A percentile compares a stretch with the other conserved stretches of the same genome.
Evolutionary conservation across 2,888 invertebrate species (phyloP).

Genomic region (Chymomyza procnemis): DNA sequence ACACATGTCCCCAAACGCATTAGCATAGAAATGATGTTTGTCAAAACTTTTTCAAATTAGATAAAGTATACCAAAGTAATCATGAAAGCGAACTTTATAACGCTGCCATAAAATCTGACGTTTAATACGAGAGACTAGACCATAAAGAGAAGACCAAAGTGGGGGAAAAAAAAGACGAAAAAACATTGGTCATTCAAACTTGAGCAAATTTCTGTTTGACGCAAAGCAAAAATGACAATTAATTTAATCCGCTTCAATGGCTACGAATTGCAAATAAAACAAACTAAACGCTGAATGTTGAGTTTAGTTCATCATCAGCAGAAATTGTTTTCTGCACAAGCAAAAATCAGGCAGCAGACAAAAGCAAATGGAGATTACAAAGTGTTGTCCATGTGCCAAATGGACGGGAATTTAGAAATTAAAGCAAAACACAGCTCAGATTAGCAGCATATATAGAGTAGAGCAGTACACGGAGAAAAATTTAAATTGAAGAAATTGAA

Average conservation of each 20-base stretch:
- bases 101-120: neutral
- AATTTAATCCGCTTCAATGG: conserved; percentile 52
- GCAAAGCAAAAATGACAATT: conserved; percentile 50
- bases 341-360: conserved; percentile 12
- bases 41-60: neutral
- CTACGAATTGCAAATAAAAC: conserved; percentile 11
- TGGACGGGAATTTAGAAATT: conserved; percentile 62
- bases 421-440: conserved; percentile 68
- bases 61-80: neutral
- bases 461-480: conserved; percentile 15
- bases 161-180: neutral
- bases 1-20: neutral
- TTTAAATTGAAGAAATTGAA: neutral
- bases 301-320: conserved; percentile 53
- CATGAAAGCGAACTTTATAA: neutral
- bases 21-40: neutral
- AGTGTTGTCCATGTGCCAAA: conserved; percentile 39
- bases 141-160: neutral
- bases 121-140: neutral
- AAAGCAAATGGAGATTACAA: conserved; percentile 18
- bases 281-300: conserved; percentile 31
- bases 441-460: conserved; percentile 65
- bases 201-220: conserved; percentile 36
- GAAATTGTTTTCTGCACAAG: conserved; percentile 12
- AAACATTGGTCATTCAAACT: conserved; percentile 1